Percentiles rank a stretch among this genome's conserved stretches.
Evolutionary conservation across 2,888 invertebrate genomes (phyloP).

Genomic region (Ophion obscuratus): DNA sequence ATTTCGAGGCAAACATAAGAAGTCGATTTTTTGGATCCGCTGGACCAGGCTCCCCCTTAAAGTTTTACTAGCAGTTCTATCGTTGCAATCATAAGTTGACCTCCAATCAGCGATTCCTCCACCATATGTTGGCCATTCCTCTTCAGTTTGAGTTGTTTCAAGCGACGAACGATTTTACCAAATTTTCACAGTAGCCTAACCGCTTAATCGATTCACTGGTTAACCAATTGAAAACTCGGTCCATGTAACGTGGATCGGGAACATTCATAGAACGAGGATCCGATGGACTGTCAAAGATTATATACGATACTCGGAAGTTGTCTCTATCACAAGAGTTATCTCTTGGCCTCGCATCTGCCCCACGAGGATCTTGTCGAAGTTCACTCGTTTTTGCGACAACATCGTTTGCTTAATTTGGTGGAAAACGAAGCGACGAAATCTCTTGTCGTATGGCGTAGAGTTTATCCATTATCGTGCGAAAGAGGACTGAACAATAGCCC

Average conservation of each 20-base stretch:
- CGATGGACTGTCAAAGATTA: constrained; percentile 90
- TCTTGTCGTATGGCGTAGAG: constrained; percentile 91
- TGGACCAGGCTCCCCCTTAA: too few species aligned
- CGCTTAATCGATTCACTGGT: neutral
- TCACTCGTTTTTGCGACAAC: constrained; percentile 90
- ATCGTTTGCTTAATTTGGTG: constrained; percentile 90
- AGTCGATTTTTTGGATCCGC: too few species aligned
- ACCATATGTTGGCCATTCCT: too few species aligned
- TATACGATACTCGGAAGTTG: constrained; percentile 89
- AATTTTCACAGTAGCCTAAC: too few species aligned
- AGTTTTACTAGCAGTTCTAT: too few species aligned
- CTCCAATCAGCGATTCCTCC: too few species aligned
- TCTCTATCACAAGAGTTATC: constrained; percentile 88
- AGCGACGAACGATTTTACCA: too few species aligned
- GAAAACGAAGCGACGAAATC: constrained; percentile 88
- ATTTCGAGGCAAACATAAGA: too few species aligned
- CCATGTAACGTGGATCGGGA: neutral
- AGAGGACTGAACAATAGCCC: constrained; percentile 70
- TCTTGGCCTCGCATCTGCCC: constrained; percentile 92
- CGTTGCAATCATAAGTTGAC: too few species aligned
- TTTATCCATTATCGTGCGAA: constrained; percentile 86
- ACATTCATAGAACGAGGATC: constrained; percentile 89
- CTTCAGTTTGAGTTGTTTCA: too few species aligned
- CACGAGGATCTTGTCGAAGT: constrained; percentile 91
- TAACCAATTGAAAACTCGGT: neutral